Evolutionary conservation across 2,888 invertebrate species (phyloP).

Genomic region (Phyllotreta cruciferae): DNA sequence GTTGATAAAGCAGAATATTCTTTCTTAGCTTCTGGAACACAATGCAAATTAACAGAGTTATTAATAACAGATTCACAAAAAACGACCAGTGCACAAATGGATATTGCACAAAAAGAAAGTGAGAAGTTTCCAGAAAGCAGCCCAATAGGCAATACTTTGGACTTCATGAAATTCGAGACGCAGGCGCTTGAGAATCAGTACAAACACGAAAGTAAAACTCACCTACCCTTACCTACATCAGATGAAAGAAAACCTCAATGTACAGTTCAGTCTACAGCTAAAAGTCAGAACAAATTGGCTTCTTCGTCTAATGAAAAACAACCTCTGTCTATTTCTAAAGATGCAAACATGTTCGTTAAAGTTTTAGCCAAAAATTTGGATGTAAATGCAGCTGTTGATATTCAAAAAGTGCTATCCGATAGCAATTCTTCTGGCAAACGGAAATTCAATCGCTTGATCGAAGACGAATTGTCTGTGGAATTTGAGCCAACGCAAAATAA

Average conservation of each 20-base stretch:
- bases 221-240: neutral
- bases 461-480: constrained; percentile 49
- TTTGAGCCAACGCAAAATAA: constrained; percentile 40
- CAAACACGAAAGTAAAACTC: neutral
- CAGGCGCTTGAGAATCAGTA: constrained; percentile 28
- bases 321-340: too few relatives aligned
- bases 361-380: too few relatives aligned
- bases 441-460: constrained; percentile 46
- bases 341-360: too few relatives aligned
- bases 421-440: constrained; percentile 42
- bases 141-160: constrained; percentile 11
- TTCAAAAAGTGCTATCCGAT: constrained; percentile 29
- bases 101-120: constrained; percentile 16
- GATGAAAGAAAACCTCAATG: constrained; percentile 1
- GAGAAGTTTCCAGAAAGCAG: constrained; percentile 22
- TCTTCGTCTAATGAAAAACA: too few relatives aligned
- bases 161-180: constrained; percentile 34
- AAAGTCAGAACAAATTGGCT: neutral
- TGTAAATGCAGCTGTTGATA: too few relatives aligned
- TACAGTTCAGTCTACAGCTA: constrained; percentile 14
- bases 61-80: neutral
- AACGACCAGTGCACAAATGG: neutral
- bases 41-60: constrained; percentile 1
- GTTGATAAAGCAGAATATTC: too few relatives aligned
- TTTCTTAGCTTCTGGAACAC: neutral